Percentiles rank a stretch among this genome's conserved stretches.
These are phyloP conservation scores for Pheosia tremula DNA, from an alignment of 2,888 invertebrate species.

Conservation along the genomic window DNA sequence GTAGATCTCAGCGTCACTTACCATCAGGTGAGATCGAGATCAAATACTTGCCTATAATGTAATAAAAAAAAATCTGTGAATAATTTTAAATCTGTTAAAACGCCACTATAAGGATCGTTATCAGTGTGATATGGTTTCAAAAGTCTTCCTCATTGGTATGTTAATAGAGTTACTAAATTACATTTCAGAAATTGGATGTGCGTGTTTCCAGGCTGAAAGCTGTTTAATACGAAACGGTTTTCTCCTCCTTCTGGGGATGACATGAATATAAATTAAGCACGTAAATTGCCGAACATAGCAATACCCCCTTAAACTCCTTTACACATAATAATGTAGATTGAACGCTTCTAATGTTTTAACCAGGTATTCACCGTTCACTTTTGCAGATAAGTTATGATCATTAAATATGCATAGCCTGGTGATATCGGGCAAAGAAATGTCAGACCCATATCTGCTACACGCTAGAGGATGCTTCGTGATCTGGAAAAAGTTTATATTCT, in stretches of 20 bases:
- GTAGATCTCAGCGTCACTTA: too few species aligned
- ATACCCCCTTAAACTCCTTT: neutral
- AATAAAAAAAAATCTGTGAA: too few species aligned
- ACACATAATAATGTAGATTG: neutral
- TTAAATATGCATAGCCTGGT: neutral
- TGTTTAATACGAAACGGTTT: too few species aligned
- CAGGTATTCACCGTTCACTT: neutral
- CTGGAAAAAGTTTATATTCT: neutral
- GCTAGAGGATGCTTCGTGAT: neutral
- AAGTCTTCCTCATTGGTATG: neutral
- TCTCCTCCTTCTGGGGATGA: too few species aligned
- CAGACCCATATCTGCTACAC: neutral
- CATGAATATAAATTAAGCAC: too few species aligned
- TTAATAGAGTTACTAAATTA: neutral
- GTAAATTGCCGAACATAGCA: too few species aligned
- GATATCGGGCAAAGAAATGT: neutral
- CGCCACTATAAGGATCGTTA: too few species aligned
- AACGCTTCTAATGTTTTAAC: neutral
- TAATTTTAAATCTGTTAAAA: too few species aligned
- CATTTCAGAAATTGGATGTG: neutral
- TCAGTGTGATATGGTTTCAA: neutral
- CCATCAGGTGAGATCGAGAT: too few species aligned
- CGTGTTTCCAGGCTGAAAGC: too few species aligned
- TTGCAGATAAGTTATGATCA: neutral
- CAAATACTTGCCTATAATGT: too few species aligned